A percentile compares a stretch with the other conserved stretches of the same genome.
Evolutionary conservation across 2,888 invertebrate species (phyloP).

Genomic region (Cloeon dipterum): DNA sequence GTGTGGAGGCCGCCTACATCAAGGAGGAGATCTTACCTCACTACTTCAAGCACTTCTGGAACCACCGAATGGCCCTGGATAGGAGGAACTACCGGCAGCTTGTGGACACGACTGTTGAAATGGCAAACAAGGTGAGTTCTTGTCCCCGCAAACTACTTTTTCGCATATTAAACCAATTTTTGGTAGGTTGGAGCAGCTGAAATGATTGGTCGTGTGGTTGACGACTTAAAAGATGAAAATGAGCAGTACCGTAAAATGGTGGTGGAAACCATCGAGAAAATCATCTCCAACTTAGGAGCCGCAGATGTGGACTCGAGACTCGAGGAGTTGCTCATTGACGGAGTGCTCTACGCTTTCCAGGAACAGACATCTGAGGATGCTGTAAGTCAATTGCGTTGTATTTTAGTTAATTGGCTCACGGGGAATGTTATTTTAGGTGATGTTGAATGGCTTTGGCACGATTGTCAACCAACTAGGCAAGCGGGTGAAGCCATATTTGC

Average conservation of each 20-base stretch:
- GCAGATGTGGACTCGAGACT: conserved; percentile 94
- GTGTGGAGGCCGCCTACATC: conserved; percentile 98
- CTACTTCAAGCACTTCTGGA: conserved; percentile 99
- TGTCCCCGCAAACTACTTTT: background rate
- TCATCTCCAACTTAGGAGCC: conserved; percentile 91
- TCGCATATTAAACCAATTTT: background rate
- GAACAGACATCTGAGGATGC: conserved; percentile 90
- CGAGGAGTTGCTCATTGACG: conserved; percentile 97
- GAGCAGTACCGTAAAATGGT: conserved; percentile 99
- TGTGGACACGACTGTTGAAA: conserved; percentile 98
- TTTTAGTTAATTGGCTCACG: too few species aligned
- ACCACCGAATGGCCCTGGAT: conserved; percentile 98
- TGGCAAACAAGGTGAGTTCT: conserved; percentile 59
- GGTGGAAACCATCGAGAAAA: conserved; percentile 99
- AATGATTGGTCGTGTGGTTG: conserved; percentile 94
- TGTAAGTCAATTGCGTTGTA: background rate
- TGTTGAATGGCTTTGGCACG: conserved; percentile 98
- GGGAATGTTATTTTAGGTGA: too few species aligned
- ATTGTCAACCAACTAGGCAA: conserved; percentile 95
- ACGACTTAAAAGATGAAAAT: conserved; percentile 97
- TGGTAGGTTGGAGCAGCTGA: conserved; percentile 94
- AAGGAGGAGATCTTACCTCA: conserved; percentile 97
- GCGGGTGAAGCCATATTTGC: conserved; percentile 92
- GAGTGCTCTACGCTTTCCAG: conserved; percentile 97
- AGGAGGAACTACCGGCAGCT: conserved; percentile 83